A percentile compares a stretch with the other conserved stretches of the same genome.
Evolutionary conservation across 2,797 vertebrate genomes (phyloP).

Genomic region (Australoheros facetus): DNA sequence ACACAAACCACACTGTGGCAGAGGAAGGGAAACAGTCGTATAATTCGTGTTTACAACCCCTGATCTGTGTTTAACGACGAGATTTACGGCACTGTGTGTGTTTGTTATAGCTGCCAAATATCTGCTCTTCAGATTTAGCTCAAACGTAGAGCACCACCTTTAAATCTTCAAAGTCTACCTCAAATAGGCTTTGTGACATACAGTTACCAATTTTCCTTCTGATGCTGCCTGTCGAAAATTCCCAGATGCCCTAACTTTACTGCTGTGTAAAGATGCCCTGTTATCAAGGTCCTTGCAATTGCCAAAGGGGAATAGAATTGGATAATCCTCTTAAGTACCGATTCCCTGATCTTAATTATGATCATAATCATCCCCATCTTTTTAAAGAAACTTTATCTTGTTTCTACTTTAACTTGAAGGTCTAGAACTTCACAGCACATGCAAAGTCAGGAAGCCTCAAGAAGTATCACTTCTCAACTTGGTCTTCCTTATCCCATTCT

Average conservation of each 20-base stretch:
- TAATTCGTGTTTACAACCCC: background rate
- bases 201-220: constrained; percentile 12
- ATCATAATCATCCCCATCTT: constrained; percentile 59
- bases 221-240: constrained; percentile 18
- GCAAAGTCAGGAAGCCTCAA: background rate
- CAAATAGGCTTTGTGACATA: constrained; percentile 1
- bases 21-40: background rate
- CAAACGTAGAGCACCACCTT: constrained; percentile 14
- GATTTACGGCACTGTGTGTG: background rate
- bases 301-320: constrained; percentile 46
- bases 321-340: constrained; percentile 62
- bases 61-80: constrained; percentile 16
- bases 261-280: constrained; percentile 39
- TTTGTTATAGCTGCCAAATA: constrained; percentile 15
- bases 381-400: constrained; percentile 55
- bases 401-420: constrained; percentile 48
- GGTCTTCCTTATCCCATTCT: constrained; percentile 8
- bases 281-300: constrained; percentile 60
- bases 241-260: constrained; percentile 1
- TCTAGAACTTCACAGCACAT: constrained; percentile 41
- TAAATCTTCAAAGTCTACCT: constrained; percentile 25
- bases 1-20: background rate
- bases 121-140: constrained; percentile 25
- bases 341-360: constrained; percentile 66
- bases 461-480: background rate